These are phyloP conservation scores for Hecatera dysodea DNA, from an alignment of 2,888 invertebrate species.

Conservation along the genomic window DNA sequence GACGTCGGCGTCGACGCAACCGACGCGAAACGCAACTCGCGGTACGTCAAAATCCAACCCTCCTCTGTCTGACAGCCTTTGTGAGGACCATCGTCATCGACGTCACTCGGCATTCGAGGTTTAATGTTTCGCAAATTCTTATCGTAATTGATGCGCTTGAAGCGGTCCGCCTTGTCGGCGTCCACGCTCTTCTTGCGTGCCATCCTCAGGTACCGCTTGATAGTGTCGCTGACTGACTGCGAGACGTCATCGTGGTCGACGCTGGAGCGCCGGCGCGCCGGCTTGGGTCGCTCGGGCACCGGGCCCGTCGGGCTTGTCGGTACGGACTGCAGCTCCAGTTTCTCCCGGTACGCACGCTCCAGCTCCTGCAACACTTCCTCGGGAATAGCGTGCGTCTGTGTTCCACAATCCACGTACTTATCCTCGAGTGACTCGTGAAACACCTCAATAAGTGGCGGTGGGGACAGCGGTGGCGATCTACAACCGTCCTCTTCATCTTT, in stretches of 20 bases:
- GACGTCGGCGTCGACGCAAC: conserved; percentile 88
- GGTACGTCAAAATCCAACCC: conserved; percentile 92
- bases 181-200: conserved; percentile 96
- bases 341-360: conserved; percentile 86
- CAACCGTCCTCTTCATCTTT: conserved; percentile 77
- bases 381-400: conserved; percentile 92
- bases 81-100: conserved; percentile 94
- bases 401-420: conserved; percentile 88
- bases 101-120: conserved; percentile 94
- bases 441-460: conserved; percentile 93
- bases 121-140: conserved; percentile 95
- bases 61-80: conserved; percentile 95
- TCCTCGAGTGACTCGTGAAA: conserved; percentile 91
- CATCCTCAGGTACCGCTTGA: conserved; percentile 96
- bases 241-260: conserved; percentile 96
- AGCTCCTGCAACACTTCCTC: conserved; percentile 89
- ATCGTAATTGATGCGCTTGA: conserved; percentile 97
- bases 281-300: conserved; percentile 78
- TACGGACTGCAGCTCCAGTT: conserved; percentile 82
- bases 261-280: conserved; percentile 93
- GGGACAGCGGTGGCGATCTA: conserved; percentile 88
- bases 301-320: conserved; percentile 86
- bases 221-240: conserved; percentile 96
- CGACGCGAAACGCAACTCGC: conserved; percentile 82
- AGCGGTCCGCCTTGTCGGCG: conserved; percentile 94